Base-by-base conservation (phyloP, 2,888 invertebrate genomes). In the Phortica okadai region DNA sequence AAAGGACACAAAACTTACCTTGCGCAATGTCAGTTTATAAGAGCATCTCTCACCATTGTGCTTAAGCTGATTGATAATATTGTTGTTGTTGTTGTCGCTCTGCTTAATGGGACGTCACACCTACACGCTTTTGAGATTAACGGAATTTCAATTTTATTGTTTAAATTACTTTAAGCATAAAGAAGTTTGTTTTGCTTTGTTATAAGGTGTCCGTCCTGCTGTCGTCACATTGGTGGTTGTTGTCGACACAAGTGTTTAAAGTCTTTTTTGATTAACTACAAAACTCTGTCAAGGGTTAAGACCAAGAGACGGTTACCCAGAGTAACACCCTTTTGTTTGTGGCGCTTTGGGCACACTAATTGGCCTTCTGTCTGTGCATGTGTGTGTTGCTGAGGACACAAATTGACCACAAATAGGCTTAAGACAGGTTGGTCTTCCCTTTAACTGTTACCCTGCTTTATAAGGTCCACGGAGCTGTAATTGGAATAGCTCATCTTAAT, bases 311-410 rank as follows among this genome's bases (percentile, higher is more conserved):
- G 50, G 70, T 72, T 16, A 25, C 76, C 67, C 69, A 10, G 67
- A 59, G 78, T 70, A 78, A 81, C 77, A 56, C 75, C 77, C 76
- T 70, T 33, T 73, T 70, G 75, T 50, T 70, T 80, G 72, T 74
- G 76, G 76, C 79, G 79, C 75, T 80, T 14, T 50, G 50, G 14
- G 21, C 21, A 69, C 74, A 21, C 78, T 83, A 82, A 83, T 83
- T 82, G 81, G 82, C 79, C 81, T 81, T 78, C 78, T 81, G 81
- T 77, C 33, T 33, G 33, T 77, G 76, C 25, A 77, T 80, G 78
- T 83, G 81, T 81, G 42, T 33, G 8, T 25, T 41, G 16, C n/a
- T 16, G 59, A 59, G 66, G 44, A 56, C 41, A 76, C 75, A 79
- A 79, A 79, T 78, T 79, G 79, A 79, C 79, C 78, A 72, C 79